These are phyloP conservation scores for Microcebus griseorufus DNA, from an alignment of 2,113 vertebrate genomes.

Conservation along the genomic window DNA sequence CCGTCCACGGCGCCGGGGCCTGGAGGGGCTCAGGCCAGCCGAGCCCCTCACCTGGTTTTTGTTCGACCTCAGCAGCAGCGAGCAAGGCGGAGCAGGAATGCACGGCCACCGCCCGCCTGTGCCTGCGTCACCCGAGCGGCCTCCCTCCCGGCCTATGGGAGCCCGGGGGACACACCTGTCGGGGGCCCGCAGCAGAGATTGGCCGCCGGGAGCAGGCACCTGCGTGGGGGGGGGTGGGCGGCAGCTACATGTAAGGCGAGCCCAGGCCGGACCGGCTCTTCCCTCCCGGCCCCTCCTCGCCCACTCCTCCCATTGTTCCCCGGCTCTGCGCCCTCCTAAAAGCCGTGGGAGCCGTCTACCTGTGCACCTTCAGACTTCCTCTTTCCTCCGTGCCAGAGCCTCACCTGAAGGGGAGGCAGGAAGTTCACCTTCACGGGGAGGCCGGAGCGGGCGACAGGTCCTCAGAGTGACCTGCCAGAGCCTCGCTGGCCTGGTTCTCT, in stretches of 20 bases:
- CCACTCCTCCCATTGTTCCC: slow-evolving; percentile 47
- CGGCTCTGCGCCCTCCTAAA: background rate
- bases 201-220: slow-evolving; percentile 94
- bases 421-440: background rate
- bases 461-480: too few relatives aligned
- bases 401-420: background rate
- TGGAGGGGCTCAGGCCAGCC: background rate
- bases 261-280: slow-evolving; percentile 92
- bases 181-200: slow-evolving; percentile 89
- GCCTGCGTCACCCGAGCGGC: slow-evolving; percentile 36
- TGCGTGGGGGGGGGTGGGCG: slow-evolving; percentile 90
- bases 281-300: slow-evolving; percentile 81
- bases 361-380: background rate
- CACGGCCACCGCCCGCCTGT: slow-evolving; percentile 26
- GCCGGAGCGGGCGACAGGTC: too few relatives aligned
- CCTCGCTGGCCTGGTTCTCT: background rate
- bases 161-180: slow-evolving; percentile 94
- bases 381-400: background rate
- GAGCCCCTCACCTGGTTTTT: slow-evolving; percentile 49
- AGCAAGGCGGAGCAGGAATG: slow-evolving; percentile 54
- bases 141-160: slow-evolving; percentile 85
- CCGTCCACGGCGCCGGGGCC: background rate
- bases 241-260: slow-evolving; percentile 96
- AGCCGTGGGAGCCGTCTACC: background rate
- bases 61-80: slow-evolving; percentile 20